These are phyloP conservation scores for Prionace glauca DNA, from an alignment of 2,797 vertebrate species.

Conservation along the genomic window DNA sequence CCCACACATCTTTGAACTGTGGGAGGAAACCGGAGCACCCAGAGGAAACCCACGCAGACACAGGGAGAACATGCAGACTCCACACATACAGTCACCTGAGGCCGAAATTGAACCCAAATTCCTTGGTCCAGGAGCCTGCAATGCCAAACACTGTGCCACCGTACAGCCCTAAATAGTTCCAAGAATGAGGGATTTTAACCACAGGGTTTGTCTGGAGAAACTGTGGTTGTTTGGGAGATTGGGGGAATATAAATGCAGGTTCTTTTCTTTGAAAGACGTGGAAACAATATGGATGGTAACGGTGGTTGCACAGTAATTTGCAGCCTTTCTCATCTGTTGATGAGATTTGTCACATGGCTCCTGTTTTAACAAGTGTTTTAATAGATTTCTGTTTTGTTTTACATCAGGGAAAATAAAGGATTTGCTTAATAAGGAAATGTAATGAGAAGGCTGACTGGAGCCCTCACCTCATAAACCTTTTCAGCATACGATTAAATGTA, in stretches of 20 bases:
- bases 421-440: background rate
- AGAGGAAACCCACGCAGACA: no score
- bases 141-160: no score
- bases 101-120: no score
- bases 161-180: no score
- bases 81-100: no score
- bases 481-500: background rate
- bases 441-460: background rate
- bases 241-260: background rate
- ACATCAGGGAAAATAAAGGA: conserved; percentile 15
- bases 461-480: background rate
- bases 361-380: background rate
- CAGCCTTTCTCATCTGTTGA: background rate
- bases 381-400: background rate
- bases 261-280: background rate
- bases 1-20: no score
- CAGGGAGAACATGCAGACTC: no score
- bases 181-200: background rate
- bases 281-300: background rate
- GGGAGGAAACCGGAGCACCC: no score
- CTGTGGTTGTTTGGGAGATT: no score
- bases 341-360: background rate
- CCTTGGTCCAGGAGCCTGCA: no score
- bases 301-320: background rate
- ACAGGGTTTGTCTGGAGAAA: background rate